Conservation (phyloP, 1,140 invertebrate species). For the Oppia nitens region DNA sequence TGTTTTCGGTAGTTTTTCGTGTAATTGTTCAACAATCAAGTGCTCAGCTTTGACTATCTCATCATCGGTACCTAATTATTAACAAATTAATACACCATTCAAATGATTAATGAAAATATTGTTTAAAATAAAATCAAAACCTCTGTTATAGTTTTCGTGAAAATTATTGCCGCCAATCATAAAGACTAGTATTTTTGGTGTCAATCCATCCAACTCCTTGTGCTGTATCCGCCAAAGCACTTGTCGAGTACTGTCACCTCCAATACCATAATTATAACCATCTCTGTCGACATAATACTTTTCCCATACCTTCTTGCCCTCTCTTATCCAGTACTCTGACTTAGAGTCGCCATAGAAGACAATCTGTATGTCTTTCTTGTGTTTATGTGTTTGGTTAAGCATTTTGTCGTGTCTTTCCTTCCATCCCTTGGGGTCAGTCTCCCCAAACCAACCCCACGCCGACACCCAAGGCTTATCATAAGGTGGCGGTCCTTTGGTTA, state of each 20-base stretch:
- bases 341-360: conserved; percentile 4
- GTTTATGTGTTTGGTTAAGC: neutral
- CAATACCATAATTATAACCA: conserved; percentile 75
- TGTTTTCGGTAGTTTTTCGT: neutral
- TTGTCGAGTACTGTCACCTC: conserved; percentile 67
- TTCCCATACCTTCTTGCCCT: conserved; percentile 4
- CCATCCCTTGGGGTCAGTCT: neutral
- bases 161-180: conserved; percentile 1
- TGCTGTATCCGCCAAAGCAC: conserved; percentile 71
- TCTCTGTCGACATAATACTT: conserved; percentile 57
- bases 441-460: neutral
- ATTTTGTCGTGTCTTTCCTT: neutral
- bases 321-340: neutral
- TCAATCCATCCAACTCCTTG: conserved; percentile 67
- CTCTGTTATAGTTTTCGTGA: neutral
- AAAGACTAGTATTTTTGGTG: conserved; percentile 48
- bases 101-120: neutral
- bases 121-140: neutral
- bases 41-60: neutral
- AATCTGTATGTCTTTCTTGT: neutral
- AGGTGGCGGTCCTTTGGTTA: neutral
- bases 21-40: neutral
- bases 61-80: neutral
- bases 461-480: neutral
- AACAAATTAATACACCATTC: no score